Conservation (phyloP, 1,140 invertebrate species). For the Bombus cullumanus region DNA sequence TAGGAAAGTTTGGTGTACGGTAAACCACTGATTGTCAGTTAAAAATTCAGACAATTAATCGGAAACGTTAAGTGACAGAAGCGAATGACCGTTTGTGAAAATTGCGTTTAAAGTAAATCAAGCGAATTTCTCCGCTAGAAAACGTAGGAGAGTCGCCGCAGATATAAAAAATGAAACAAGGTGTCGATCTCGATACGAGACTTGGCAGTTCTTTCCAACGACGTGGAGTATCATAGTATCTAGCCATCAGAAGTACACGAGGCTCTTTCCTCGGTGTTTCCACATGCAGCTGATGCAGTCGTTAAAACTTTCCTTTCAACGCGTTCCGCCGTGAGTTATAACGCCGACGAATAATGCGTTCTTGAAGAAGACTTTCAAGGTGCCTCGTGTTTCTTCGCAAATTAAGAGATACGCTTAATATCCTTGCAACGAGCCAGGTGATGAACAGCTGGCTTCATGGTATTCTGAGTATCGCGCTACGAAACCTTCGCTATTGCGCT, state of each 20-base stretch:
- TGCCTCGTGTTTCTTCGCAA: conserved; percentile 6
- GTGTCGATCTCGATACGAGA: background rate
- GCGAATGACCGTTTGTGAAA: too few species aligned
- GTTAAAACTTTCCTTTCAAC: conserved; percentile 36
- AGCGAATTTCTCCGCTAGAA: background rate
- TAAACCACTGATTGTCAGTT: too few species aligned
- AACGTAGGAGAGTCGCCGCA: background rate
- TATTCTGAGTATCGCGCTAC: background rate
- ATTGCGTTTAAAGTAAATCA: too few species aligned
- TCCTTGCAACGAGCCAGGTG: background rate
- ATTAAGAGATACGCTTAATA: conserved; percentile 28
- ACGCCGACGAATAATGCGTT: conserved; percentile 1
- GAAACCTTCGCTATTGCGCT: background rate
- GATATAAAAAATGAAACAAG: too few species aligned
- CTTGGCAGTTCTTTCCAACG: background rate
- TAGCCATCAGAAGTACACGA: too few species aligned
- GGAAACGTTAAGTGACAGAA: too few species aligned
- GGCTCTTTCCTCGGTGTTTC: background rate
- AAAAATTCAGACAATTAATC: too few species aligned
- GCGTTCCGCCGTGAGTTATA: conserved; percentile 10
- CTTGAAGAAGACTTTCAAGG: background rate
- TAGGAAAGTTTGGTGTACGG: too few species aligned
- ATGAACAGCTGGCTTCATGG: conserved; percentile 5
- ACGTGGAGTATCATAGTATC: background rate
- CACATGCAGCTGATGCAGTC: conserved; percentile 17